Evolutionary conservation across 2,797 vertebrate genomes (phyloP), one percentile per base, ranked within the genome.

Genomic region (Rousettus madagascariensis): DNA sequence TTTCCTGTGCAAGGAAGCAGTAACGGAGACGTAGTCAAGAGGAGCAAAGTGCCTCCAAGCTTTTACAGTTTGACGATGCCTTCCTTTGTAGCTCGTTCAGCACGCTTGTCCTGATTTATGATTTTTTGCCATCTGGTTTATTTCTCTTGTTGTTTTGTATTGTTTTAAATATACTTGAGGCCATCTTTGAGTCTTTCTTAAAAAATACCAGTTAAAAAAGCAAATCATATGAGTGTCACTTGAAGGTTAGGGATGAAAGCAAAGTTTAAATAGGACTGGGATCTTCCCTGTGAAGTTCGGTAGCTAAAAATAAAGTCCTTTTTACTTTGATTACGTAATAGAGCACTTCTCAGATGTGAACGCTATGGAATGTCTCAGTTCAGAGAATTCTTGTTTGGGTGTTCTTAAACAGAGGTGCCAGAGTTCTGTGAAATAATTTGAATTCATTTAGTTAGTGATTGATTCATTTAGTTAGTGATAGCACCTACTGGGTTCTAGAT

Each of bases 91-190:
- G 95, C 77, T 86, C 51, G 87, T 95, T 97, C 95, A 95, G 88
- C 92, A 57, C 0, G 43, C 90, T 95, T 92, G 66, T 91, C 85
- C 96, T 97, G 95, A 97, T 98, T 97, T 97, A 97, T 95, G 95
- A 63, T 86, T 92, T 95, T 96, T 96, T 96, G 90, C 96, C 96
- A 96, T 97, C 97, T 98, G 97, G 94, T 96, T 97, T 96, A 96
- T 98, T 97, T 98, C 92, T 97, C 90, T 95, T 96, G 63, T 97
- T 96, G 83, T 97, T 97, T 97, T 97, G 82, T 97, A 96, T 96
- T 97, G 95, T 97, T 94, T 97, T 93, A 97, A 96, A 94, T 97
- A 90, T 84, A 94, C 95, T 95, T 1, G 61, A 95, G 95, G 95
- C 95, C 90, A 96, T 96, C 92, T 96, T 95, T 49, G 74, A 92